These are phyloP conservation scores for Baronia brevicornis DNA, from an alignment of 2,888 invertebrate species.

Conservation along the genomic window DNA sequence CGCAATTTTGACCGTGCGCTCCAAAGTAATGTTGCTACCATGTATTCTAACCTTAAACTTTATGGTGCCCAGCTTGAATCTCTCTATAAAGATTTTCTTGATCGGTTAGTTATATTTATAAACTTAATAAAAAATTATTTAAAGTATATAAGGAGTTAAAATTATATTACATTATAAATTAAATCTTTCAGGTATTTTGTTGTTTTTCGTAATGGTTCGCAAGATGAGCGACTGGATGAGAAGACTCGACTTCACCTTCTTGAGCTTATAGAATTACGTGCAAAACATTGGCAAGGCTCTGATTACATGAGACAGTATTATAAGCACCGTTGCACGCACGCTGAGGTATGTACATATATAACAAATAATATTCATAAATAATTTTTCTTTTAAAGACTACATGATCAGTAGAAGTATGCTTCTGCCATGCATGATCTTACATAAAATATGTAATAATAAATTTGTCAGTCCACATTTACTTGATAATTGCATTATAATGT, in stretches of 20 bases:
- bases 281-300: conserved; percentile 91
- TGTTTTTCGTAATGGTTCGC: conserved; percentile 91
- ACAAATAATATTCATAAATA: too few species aligned
- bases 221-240: conserved; percentile 89
- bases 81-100: conserved; percentile 89
- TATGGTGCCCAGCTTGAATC: conserved; percentile 88
- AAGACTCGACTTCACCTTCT: conserved; percentile 91
- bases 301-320: conserved; percentile 92
- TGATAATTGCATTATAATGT: too few species aligned
- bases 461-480: too few species aligned
- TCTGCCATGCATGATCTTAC: too few species aligned
- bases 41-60: conserved; percentile 87
- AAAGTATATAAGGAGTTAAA: conserved; percentile 39
- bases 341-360: conserved; percentile 71
- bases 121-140: conserved; percentile 29
- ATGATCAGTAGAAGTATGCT: too few species aligned
- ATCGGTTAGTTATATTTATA: conserved; percentile 61
- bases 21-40: conserved; percentile 83
- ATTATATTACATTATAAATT: conserved; percentile 72
- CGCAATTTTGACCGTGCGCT: conserved; percentile 82
- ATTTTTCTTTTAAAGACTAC: too few species aligned
- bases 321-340: conserved; percentile 79
- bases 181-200: conserved; percentile 84
- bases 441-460: too few species aligned
- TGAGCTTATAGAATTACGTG: conserved; percentile 94